Conservation (phyloP, 2,113 vertebrate species). For the Malurus elegans region DNA sequence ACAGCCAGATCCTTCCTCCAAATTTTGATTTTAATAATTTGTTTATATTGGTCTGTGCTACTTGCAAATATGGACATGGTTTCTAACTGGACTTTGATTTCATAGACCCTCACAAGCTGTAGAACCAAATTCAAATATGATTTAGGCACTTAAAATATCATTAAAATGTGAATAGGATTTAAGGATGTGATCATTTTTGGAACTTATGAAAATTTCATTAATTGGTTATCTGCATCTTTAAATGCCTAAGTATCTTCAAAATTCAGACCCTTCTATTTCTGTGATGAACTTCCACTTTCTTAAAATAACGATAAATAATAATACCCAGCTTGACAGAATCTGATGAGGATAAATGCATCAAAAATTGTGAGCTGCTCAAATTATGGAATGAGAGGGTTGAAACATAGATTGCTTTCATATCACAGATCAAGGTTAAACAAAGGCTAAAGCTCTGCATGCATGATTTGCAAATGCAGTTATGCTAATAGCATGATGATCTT, state of each 20-base stretch:
- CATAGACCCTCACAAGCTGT: background rate
- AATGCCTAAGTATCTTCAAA: background rate
- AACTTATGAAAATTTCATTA: background rate
- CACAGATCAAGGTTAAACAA: conserved; percentile 65
- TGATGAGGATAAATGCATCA: conserved; percentile 19
- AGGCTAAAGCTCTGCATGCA: conserved; percentile 62
- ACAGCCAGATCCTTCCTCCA: background rate
- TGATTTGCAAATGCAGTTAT: conserved; percentile 65
- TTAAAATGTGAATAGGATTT: background rate
- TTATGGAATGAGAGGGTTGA: background rate
- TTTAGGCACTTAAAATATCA: background rate
- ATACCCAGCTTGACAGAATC: background rate
- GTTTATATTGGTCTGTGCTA: background rate
- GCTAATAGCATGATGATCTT: conserved; percentile 62
- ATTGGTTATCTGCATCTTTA: background rate
- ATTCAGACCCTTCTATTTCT: background rate
- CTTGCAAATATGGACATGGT: background rate
- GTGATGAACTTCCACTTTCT: background rate
- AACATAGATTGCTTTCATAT: conserved; percentile 8
- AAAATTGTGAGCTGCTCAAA: conserved; percentile 1
- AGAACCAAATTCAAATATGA: background rate
- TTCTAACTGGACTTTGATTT: background rate
- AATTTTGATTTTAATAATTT: background rate
- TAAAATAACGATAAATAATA: conserved; percentile 15
- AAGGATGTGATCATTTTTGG: background rate